Evolutionary conservation across 2,797 vertebrate species (phyloP).

Genomic region (Sebastes vulpes): DNA sequence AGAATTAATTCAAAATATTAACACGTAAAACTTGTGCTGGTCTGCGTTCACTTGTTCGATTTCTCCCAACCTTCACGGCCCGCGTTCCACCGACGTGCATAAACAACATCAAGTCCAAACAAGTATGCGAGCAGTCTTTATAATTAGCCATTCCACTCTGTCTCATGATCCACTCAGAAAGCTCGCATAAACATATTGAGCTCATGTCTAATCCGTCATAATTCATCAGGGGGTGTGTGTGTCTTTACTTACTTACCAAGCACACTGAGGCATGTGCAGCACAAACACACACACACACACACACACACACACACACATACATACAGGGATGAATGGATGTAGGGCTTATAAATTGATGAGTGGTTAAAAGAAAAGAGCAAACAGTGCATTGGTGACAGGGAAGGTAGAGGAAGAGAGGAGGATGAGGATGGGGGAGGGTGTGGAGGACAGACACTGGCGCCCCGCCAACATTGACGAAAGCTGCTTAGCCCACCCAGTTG

Average conservation of each 20-base stretch:
- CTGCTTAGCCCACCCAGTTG: slow-evolving; percentile 91
- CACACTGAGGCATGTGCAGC: background rate
- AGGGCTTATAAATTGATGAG: slow-evolving; percentile 44
- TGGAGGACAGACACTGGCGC: slow-evolving; percentile 85
- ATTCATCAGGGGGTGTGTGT: slow-evolving; percentile 19
- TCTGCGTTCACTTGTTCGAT: background rate
- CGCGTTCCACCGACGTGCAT: background rate
- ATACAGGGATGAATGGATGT: slow-evolving; percentile 7
- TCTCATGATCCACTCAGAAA: slow-evolving; percentile 24
- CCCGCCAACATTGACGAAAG: slow-evolving; percentile 91
- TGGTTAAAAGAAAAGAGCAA: slow-evolving; percentile 56
- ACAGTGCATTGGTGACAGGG: slow-evolving; percentile 56
- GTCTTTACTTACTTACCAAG: background rate
- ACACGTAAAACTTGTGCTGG: background rate
- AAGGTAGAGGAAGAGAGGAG: slow-evolving; percentile 66
- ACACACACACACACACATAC: background rate
- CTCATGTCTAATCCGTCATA: slow-evolving; percentile 35
- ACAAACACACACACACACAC: background rate
- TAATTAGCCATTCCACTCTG: slow-evolving; percentile 28
- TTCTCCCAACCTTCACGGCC: background rate
- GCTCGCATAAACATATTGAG: slow-evolving; percentile 33
- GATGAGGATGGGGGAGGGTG: slow-evolving; percentile 76
- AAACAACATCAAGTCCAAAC: slow-evolving; percentile 19
- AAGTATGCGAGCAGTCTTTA: background rate
- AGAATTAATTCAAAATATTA: background rate